phyloP scores from a whole-genome alignment of 2,888 invertebrate genomes.

The Exephanes ischioxanthus region DNA sequence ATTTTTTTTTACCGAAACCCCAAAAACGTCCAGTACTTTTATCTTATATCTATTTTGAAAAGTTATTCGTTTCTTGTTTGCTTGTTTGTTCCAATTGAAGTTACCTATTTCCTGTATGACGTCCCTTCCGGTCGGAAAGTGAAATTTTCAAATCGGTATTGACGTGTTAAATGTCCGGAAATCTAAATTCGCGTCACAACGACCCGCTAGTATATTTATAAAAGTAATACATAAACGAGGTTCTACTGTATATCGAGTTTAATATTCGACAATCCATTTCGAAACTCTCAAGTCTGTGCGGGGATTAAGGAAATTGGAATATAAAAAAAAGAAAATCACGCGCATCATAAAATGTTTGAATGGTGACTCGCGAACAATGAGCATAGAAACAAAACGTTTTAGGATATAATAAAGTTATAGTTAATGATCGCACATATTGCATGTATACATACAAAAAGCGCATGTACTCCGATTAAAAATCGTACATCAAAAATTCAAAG shows the following conservation, averaged over 20 bases:
- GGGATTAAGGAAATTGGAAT: conserved; percentile 28
- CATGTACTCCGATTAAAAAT: conserved; percentile 48
- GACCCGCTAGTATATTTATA: background rate
- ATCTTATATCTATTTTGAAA: background rate
- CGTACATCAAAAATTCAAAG: conserved; percentile 61
- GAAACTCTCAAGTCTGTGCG: conserved; percentile 30
- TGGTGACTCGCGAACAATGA: conserved; percentile 44
- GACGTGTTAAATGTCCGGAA: no score
- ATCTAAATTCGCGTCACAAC: background rate
- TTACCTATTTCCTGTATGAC: background rate
- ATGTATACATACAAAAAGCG: conserved; percentile 56
- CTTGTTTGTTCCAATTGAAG: background rate
- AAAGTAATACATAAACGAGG: background rate
- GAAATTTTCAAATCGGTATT: background rate
- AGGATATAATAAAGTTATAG: conserved; percentile 66
- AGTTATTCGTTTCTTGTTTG: background rate
- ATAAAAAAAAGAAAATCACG: conserved; percentile 40
- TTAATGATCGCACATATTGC: conserved; percentile 70
- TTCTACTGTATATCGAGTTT: background rate
- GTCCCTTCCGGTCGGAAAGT: background rate
- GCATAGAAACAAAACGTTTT: conserved; percentile 65
- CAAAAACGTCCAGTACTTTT: background rate
- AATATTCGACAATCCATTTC: background rate
- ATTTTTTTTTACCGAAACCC: no score
- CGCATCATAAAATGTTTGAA: conserved; percentile 25